Base-by-base conservation (phyloP, 2,888 invertebrate species). In the Lingula anatina region DNA sequence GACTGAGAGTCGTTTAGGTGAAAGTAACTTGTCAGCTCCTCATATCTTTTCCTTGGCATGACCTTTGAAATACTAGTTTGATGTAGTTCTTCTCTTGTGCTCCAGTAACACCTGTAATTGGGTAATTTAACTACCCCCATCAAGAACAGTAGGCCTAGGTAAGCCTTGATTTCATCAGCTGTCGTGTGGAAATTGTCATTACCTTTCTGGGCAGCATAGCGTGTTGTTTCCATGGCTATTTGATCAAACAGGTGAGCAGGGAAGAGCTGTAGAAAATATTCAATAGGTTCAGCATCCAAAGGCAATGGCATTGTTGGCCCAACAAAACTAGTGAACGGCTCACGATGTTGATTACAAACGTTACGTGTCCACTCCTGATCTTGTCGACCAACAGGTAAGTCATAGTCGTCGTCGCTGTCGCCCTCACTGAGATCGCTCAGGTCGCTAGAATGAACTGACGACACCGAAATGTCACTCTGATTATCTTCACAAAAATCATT, bases 111-210 rank as follows among this genome's bases (percentile, higher is more conserved):
- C 5, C 18, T 28, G 23, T 44, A 31, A 2, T 24, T 7, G 18
- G 35, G 35, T 15, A 44, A 9, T 25, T 42, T 7, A 42, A 7
- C 25, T 20, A 42, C 31, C 9, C 31, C 31, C 42, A 42, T 42
- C 31, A 44, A 18, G 27, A 44, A n/a, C 15, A 5, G 21, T 20
- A 44, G 28, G 18, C 31, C 31, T 5, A 27, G 15, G 28, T 24
- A 44, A 9, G 44, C 44, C 28, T 44, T 44, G 12, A 44, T 44
- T 28, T 44, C 44, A 12, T 31, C 31, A 31, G 15, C 31, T 31
- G 31, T 31, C 9, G 31, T 31, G 9, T 9, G 9, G 31, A 31
- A 31, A 12, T 9, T 15, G 15, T 9, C 15, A 31, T 31, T 15
- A 9, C 31, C 31, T 31, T 31, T 31, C 31, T 31, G 31, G 31